A percentile compares a stretch with the other conserved stretches of the same genome.
phyloP scores from a whole-genome alignment of 2,113 vertebrate species.

The Cyanistes caeruleus region DNA sequence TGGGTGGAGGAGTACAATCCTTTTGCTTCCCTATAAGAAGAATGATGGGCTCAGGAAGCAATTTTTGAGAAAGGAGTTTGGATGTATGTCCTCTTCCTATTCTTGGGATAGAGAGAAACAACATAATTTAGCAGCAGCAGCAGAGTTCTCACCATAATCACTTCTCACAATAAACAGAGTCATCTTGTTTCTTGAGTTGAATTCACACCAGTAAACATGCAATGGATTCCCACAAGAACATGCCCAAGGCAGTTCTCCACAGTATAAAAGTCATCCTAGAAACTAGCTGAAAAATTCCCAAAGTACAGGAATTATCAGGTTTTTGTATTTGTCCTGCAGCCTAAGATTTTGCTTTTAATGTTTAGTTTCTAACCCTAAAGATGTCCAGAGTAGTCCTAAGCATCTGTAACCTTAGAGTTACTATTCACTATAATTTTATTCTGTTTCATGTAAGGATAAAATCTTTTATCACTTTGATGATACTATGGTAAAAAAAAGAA shows the following conservation, averaged over 20 bases:
- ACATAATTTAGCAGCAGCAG: background rate
- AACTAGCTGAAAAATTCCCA: background rate
- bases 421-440: background rate
- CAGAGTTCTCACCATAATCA: background rate
- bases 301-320: background rate
- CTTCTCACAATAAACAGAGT: conserved; percentile 27
- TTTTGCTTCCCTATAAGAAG: background rate
- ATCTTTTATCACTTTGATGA: background rate
- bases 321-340: background rate
- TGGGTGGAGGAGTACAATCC: background rate
- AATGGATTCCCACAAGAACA: conserved; percentile 27
- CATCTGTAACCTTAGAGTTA: background rate
- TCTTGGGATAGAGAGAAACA: background rate
- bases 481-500: background rate
- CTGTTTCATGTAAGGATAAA: background rate
- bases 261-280: background rate
- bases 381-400: background rate
- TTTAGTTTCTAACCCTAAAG: background rate
- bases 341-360: background rate
- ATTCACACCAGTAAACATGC: conserved; percentile 1
- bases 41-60: background rate
- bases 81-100: background rate
- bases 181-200: conserved; percentile 18
- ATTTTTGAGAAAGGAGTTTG: background rate
- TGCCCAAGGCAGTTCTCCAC: background rate